A percentile compares a stretch with the other conserved stretches of the same genome.
phyloP scores from a whole-genome alignment of 2,888 invertebrate genomes.

The Amblyjoppa proteus region DNA sequence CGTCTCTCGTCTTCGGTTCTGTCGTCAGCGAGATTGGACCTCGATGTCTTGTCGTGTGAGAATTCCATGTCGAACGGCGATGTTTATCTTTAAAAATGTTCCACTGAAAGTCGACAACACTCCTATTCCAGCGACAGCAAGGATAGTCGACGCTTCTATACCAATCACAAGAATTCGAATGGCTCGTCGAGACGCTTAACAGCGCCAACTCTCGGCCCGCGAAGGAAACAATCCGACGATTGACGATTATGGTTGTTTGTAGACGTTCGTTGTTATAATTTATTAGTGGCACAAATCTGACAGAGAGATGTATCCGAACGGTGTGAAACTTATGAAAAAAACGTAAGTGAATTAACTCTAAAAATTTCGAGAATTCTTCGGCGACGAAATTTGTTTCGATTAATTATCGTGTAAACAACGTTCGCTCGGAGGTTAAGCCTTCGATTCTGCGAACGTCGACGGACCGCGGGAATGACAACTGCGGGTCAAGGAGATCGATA shows the following conservation, averaged over 20 bases:
- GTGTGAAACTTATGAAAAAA: slow-evolving; percentile 75
- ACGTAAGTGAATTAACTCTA: slow-evolving; percentile 69
- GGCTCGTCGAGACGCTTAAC: neutral
- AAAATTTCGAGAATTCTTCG: slow-evolving; percentile 8
- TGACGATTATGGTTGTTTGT: slow-evolving; percentile 37
- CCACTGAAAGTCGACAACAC: neutral
- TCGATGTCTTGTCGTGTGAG: neutral
- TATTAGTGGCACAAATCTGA: slow-evolving; percentile 31
- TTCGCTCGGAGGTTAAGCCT: neutral
- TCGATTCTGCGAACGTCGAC: neutral
- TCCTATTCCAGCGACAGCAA: neutral
- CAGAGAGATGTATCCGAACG: slow-evolving; percentile 70
- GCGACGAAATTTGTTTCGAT: neutral
- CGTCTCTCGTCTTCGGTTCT: neutral
- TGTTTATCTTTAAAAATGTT: neutral
- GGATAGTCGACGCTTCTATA: neutral
- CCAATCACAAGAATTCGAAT: slow-evolving; percentile 13
- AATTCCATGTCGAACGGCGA: neutral
- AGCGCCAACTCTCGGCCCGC: neutral
- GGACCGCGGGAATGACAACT: neutral
- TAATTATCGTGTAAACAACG: neutral
- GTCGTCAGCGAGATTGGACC: neutral
- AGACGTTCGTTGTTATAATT: slow-evolving; percentile 10
- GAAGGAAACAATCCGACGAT: neutral
- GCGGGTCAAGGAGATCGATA: neutral